Evolutionary conservation across 2,888 invertebrate genomes (phyloP).

Genomic region (Tanypteryx hageni): DNA sequence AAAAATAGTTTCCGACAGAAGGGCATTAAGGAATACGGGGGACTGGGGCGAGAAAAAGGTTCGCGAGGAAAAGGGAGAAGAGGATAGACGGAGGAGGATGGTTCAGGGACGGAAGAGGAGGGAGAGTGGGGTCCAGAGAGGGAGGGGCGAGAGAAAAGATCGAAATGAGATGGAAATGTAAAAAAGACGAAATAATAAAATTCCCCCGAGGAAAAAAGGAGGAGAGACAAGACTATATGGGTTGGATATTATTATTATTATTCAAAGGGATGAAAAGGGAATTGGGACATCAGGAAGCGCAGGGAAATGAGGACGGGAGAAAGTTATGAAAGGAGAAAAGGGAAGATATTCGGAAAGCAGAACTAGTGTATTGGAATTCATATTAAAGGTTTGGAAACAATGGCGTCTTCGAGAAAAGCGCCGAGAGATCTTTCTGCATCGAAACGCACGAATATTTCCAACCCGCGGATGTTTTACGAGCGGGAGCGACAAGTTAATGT

Average conservation of each 20-base stretch:
- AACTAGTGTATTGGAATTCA: conserved; percentile 30
- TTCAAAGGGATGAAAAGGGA: conserved; percentile 35
- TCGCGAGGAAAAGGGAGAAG: not conserved
- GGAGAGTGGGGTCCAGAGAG: not conserved
- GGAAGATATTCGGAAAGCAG: not conserved
- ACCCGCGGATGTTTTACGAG: no score
- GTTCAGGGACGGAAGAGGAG: not conserved
- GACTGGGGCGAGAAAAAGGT: not conserved
- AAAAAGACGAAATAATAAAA: conserved; percentile 49
- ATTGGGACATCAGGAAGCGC: conserved; percentile 18
- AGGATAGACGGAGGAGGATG: not conserved
- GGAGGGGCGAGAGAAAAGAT: conserved; percentile 36
- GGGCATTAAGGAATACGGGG: conserved; percentile 8
- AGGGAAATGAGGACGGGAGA: conserved; percentile 6
- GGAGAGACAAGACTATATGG: not conserved
- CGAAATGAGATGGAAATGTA: conserved; percentile 56
- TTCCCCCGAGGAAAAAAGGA: not conserved
- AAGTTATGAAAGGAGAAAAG: not conserved
- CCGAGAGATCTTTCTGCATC: not conserved
- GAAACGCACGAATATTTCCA: no score
- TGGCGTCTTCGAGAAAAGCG: not conserved
- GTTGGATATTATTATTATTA: conserved; percentile 52
- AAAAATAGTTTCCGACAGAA: conserved; percentile 54
- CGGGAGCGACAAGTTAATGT: not conserved
- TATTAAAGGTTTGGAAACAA: not conserved